These are phyloP conservation scores for Zaprionus davidi DNA, from an alignment of 1,140 invertebrate species.

Conservation along the genomic window DNA sequence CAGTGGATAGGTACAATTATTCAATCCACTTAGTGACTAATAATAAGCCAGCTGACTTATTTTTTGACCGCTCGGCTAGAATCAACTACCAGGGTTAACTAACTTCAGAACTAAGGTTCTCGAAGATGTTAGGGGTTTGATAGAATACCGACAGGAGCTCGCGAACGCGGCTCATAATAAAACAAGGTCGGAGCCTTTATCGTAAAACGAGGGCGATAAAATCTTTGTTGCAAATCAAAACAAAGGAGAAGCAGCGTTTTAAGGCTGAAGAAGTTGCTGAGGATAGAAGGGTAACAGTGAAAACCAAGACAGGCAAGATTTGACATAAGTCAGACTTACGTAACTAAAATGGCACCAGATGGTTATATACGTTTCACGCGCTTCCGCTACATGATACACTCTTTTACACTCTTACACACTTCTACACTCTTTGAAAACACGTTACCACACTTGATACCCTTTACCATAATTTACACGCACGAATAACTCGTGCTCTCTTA, in stretches of 20 bases:
- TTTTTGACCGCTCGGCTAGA: not conserved
- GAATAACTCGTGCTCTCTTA: too few relatives aligned
- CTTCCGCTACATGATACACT: too few relatives aligned
- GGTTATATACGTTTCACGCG: too few relatives aligned
- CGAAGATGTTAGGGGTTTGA: constrained; percentile 7
- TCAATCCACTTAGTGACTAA: constrained; percentile 9
- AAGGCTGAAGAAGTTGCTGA: not conserved
- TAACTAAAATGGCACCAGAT: not conserved
- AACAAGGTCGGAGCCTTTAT: not conserved
- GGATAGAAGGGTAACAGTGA: not conserved
- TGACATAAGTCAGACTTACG: not conserved
- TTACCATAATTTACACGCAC: too few relatives aligned
- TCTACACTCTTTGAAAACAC: too few relatives aligned
- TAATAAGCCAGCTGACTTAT: not conserved
- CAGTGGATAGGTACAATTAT: constrained; percentile 15
- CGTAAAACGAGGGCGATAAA: not conserved
- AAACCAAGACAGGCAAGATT: not conserved
- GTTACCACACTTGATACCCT: too few relatives aligned
- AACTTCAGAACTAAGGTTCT: not conserved
- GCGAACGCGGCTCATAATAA: not conserved
- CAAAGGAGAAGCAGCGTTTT: not conserved
- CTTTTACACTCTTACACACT: too few relatives aligned
- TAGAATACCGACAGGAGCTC: not conserved
- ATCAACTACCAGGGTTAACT: not conserved
- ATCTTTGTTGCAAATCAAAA: not conserved